phyloP scores from a whole-genome alignment of 2,797 vertebrate species.

The Eurystomus glaucurus region DNA sequence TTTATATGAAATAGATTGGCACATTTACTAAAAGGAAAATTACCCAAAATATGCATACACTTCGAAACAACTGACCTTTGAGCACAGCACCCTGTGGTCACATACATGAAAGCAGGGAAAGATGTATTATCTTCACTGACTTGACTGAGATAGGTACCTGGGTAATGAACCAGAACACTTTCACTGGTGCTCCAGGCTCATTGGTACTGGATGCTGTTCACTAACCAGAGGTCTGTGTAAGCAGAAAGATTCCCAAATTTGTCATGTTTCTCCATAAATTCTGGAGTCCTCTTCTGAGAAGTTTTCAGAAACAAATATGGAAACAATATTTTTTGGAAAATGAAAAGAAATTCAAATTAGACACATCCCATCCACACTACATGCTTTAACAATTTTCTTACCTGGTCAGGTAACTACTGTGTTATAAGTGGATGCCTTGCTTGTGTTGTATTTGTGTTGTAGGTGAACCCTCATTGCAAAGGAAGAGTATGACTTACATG shows the following conservation, averaged over 20 bases:
- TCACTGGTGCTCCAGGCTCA: neutral
- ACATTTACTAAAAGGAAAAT: neutral
- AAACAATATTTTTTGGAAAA: neutral
- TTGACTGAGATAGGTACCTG: neutral
- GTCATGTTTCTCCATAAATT: neutral
- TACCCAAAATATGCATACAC: neutral
- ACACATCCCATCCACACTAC: neutral
- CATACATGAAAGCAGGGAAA: neutral
- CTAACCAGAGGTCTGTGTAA: neutral
- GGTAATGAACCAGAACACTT: neutral
- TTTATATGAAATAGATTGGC: neutral
- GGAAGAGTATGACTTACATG: neutral
- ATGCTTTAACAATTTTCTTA: neutral
- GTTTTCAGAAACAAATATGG: neutral
- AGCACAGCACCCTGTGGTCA: neutral
- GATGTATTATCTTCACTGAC: neutral
- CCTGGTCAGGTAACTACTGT: neutral
- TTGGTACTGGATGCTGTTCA: neutral
- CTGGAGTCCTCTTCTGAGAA: neutral
- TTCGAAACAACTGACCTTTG: constrained; percentile 14
- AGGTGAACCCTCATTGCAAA: neutral
- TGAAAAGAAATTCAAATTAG: neutral
- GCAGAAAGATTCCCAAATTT: neutral
- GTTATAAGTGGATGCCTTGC: neutral
- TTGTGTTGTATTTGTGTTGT: neutral